phyloP scores from a whole-genome alignment of 2,888 invertebrate species.

The Scelioninae gen. 2 region DNA sequence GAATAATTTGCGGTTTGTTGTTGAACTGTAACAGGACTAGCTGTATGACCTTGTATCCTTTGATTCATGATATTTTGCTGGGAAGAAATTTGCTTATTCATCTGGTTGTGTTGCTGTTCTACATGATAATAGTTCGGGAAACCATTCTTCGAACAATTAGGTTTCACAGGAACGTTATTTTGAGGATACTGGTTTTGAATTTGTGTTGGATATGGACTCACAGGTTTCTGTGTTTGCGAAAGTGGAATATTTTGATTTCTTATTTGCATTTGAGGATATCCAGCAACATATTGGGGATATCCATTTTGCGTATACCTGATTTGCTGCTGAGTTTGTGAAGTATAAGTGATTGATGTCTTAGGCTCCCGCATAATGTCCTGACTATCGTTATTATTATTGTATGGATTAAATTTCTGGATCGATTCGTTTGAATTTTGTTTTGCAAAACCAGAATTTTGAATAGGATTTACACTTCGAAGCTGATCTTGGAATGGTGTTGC shows the following conservation, averaged over 20 bases:
- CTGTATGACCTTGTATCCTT: conserved; percentile 68
- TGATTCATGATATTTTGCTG: conserved; percentile 68
- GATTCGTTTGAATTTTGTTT: conserved; percentile 68
- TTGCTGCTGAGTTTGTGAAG: conserved; percentile 69
- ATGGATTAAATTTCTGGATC: conserved; percentile 60
- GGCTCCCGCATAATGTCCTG: conserved; percentile 66
- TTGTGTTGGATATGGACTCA: conserved; percentile 71
- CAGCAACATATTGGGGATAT: conserved; percentile 60
- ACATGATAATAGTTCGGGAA: conserved; percentile 71
- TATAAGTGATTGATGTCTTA: conserved; percentile 65
- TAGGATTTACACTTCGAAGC: conserved; percentile 70
- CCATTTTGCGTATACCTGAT: conserved; percentile 71
- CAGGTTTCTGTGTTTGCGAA: conserved; percentile 70
- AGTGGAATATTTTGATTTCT: conserved; percentile 69
- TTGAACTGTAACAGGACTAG: conserved; percentile 72
- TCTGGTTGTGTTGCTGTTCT: conserved; percentile 74
- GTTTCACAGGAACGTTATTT: conserved; percentile 67
- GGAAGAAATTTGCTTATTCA: conserved; percentile 71
- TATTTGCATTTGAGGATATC: conserved; percentile 69
- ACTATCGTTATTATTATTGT: conserved; percentile 64
- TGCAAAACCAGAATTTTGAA: conserved; percentile 61
- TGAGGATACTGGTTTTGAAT: conserved; percentile 69
- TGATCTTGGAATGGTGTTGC: conserved; percentile 73
- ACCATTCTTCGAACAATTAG: conserved; percentile 66
- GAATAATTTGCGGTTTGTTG: conserved; percentile 66